Conservation (phyloP, 2,113 vertebrate species). For the Nothoprocta pentlandii region DNA sequence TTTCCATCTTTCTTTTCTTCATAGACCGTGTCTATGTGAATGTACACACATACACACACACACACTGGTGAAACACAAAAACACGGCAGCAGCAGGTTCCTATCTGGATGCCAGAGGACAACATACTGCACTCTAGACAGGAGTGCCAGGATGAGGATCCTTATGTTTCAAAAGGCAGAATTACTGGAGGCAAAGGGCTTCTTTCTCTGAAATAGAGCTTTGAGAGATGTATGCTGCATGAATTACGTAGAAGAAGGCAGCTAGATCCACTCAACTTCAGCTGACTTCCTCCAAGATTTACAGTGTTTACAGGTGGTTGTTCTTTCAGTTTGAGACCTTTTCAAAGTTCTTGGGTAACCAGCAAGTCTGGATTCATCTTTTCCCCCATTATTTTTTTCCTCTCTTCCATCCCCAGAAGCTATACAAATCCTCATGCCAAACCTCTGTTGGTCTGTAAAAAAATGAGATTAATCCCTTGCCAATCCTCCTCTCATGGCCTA, state of each 20-base stretch:
- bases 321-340: not conserved
- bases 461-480: not conserved
- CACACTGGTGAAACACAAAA: not conserved
- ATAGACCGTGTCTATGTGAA: accelerated
- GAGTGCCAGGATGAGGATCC: not conserved
- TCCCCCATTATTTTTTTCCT: not conserved
- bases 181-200: not conserved
- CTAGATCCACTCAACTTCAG: not conserved
- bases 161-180: not conserved
- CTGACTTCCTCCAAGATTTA: not conserved
- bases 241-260: not conserved
- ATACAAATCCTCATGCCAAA: not conserved
- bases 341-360: not conserved
- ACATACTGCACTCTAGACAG: not conserved
- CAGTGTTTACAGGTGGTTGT: not conserved
- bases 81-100: not conserved
- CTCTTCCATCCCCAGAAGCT: not conserved
- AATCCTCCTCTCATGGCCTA: not conserved
- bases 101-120: not conserved
- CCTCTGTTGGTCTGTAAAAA: not conserved
- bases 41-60: not conserved
- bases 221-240: not conserved
- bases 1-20: too few relatives aligned
- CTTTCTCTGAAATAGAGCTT: not conserved
- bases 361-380: not conserved